Evolutionary conservation across 2,888 invertebrate genomes (phyloP).

Genomic region (Pegoplata infirma): DNA sequence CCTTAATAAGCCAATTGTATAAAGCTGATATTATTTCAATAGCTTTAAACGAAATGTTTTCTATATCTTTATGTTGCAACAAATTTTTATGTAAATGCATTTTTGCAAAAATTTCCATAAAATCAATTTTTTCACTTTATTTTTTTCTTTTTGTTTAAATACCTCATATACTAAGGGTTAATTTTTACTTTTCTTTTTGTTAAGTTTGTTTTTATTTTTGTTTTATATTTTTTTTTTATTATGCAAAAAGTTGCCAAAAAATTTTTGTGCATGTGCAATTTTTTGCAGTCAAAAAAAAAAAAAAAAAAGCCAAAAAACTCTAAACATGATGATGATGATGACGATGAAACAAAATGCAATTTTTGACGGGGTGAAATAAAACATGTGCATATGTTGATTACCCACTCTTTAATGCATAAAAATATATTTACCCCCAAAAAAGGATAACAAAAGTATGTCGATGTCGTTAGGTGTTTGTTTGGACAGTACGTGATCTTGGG

Average conservation of each 20-base stretch:
- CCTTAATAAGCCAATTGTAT: too few relatives aligned
- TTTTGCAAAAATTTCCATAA: too few relatives aligned
- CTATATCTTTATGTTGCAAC: too few relatives aligned
- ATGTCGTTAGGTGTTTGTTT: neutral
- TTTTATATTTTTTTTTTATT: conserved; percentile 4
- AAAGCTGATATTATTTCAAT: too few relatives aligned
- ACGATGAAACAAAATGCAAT: conserved; percentile 53
- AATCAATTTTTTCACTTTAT: too few relatives aligned
- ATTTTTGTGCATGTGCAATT: conserved; percentile 49
- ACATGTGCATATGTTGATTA: conserved; percentile 61
- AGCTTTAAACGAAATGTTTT: too few relatives aligned
- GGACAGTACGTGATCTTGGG: too few relatives aligned
- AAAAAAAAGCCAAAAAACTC: neutral
- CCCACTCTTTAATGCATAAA: conserved; percentile 39
- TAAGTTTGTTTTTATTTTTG: neutral
- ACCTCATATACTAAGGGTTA: too few relatives aligned
- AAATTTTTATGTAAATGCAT: too few relatives aligned
- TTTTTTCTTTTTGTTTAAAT: too few relatives aligned
- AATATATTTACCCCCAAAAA: conserved; percentile 15
- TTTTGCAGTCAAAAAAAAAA: conserved; percentile 24
- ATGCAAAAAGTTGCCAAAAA: conserved; percentile 41
- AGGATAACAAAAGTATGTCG: conserved; percentile 55
- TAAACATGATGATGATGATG: too few relatives aligned
- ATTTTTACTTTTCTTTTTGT: too few relatives aligned
- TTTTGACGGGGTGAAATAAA: conserved; percentile 37